Percentiles rank a stretch among this genome's conserved stretches.
phyloP scores from a whole-genome alignment of 2,113 vertebrate species.

The Deroptyus accipitrinus region DNA sequence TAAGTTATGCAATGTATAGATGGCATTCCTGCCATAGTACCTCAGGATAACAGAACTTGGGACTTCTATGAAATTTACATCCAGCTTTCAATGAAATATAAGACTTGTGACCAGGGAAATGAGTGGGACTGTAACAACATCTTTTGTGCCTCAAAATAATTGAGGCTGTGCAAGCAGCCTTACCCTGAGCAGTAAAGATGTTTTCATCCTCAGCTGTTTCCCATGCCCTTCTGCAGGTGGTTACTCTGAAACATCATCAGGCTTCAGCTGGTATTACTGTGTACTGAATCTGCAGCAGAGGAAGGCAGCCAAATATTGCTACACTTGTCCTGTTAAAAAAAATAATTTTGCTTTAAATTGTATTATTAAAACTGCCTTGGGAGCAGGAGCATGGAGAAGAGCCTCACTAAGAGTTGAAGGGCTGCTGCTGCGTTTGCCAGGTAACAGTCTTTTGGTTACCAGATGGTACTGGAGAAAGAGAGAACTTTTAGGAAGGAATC shows the following conservation, averaged over 20 bases:
- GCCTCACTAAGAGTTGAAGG: neutral
- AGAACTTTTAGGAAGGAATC: neutral
- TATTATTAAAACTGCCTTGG: neutral
- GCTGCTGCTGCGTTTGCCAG: neutral
- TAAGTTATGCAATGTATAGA: neutral
- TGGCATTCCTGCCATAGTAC: neutral
- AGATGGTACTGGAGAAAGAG: neutral
- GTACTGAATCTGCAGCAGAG: neutral
- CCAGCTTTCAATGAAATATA: neutral
- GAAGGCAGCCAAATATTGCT: neutral
- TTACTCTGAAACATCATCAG: neutral
- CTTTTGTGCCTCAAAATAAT: rapidly evolving
- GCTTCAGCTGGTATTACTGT: neutral
- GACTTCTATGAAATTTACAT: neutral
- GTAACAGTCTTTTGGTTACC: neutral
- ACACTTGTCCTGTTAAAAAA: neutral
- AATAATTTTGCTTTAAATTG: neutral
- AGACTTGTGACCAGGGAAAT: neutral
- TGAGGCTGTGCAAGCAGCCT: neutral
- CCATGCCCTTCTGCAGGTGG: too few relatives aligned
- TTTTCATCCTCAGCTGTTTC: neutral
- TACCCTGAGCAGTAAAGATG: neutral
- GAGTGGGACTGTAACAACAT: rapidly evolving
- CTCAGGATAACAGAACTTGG: neutral
- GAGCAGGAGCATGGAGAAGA: neutral